These are phyloP conservation scores for Notocelia uddmanniana DNA, from an alignment of 2,888 invertebrate species.

Conservation along the genomic window DNA sequence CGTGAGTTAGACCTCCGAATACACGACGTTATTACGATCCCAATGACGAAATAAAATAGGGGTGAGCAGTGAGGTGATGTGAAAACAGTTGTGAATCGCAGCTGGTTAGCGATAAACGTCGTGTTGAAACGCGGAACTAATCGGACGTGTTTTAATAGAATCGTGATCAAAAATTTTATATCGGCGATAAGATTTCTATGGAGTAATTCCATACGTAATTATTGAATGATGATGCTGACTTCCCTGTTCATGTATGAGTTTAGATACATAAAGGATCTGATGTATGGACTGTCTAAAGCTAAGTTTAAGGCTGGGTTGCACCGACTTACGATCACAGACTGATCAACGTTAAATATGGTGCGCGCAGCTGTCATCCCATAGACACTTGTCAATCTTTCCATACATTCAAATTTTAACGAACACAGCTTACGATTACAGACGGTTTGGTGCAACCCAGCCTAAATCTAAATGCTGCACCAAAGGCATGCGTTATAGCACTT, in stretches of 20 bases:
- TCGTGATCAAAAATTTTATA: slow-evolving; percentile 31
- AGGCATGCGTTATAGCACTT: too few relatives aligned
- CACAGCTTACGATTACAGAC: too few relatives aligned
- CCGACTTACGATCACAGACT: too few relatives aligned
- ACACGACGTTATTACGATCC: background rate
- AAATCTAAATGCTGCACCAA: too few relatives aligned
- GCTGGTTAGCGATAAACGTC: slow-evolving; percentile 5
- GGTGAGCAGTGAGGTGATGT: background rate
- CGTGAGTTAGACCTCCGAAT: background rate
- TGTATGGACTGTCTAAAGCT: too few relatives aligned
- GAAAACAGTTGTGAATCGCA: background rate
- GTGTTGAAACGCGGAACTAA: slow-evolving; percentile 32
- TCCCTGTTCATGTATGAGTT: background rate
- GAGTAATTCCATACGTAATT: slow-evolving; percentile 7
- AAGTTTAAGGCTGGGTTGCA: too few relatives aligned
- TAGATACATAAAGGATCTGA: background rate
- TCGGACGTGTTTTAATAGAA: slow-evolving; percentile 21
- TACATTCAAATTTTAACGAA: too few relatives aligned
- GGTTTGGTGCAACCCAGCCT: too few relatives aligned
- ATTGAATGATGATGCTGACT: background rate
- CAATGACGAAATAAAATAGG: background rate
- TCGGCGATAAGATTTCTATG: slow-evolving; percentile 18
- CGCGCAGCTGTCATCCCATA: too few relatives aligned
- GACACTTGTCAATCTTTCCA: too few relatives aligned
- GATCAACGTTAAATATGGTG: too few relatives aligned